Percentiles rank a stretch among this genome's conserved stretches.
Conservation (phyloP, 2,797 vertebrate species). For the Sebastes itinus region DNA sequence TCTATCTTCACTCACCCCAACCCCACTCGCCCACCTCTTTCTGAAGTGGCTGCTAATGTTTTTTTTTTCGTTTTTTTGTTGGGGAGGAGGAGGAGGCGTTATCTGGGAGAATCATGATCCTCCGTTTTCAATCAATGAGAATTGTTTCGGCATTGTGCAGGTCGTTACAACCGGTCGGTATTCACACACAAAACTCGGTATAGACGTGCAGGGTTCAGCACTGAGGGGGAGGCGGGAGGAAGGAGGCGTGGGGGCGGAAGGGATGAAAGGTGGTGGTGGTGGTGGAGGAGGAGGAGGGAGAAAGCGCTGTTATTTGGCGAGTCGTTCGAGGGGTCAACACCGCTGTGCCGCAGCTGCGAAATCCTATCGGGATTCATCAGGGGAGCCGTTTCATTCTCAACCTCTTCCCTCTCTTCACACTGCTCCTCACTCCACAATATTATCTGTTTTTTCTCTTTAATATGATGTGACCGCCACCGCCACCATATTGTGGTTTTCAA, state of each 20-base stretch:
- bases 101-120: slow-evolving; percentile 48
- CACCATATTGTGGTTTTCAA: not conserved
- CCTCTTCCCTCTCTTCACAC: slow-evolving; percentile 19
- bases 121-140: slow-evolving; percentile 67
- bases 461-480: not conserved
- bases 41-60: slow-evolving; percentile 61
- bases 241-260: slow-evolving; percentile 31
- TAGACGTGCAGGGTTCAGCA: slow-evolving; percentile 42
- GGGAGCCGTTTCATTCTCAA: slow-evolving; percentile 46
- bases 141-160: slow-evolving; percentile 52
- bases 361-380: slow-evolving; percentile 50
- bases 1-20: slow-evolving; percentile 16
- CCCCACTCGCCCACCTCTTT: slow-evolving; percentile 55
- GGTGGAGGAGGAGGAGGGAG: slow-evolving; percentile 29
- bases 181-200: slow-evolving; percentile 26
- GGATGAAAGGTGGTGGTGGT: slow-evolving; percentile 37
- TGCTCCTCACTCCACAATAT: not conserved
- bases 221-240: slow-evolving; percentile 33
- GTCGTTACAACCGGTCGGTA: slow-evolving; percentile 44
- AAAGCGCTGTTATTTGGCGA: slow-evolving; percentile 48
- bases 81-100: slow-evolving; percentile 53
- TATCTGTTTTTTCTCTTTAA: slow-evolving; percentile 6
- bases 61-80: not conserved
- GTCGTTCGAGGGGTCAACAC: slow-evolving; percentile 48
- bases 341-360: slow-evolving; percentile 60